Evolutionary conservation across 2,888 invertebrate species (phyloP).

Genomic region (Melikaiella ostensackeni): DNA sequence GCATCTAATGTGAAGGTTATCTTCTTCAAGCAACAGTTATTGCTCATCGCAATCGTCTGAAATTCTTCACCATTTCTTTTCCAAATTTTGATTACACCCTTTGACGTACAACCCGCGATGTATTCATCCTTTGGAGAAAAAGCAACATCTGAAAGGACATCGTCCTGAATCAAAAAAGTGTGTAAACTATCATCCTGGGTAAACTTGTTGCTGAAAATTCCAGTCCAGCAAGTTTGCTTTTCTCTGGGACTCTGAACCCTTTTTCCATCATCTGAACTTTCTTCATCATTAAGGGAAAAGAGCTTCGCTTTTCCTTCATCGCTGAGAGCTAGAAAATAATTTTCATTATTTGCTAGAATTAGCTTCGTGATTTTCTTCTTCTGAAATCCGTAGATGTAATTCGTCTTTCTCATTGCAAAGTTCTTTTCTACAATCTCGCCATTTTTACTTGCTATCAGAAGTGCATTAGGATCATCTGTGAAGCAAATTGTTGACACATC

Average conservation of each 20-base stretch:
- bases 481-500: conserved; percentile 82
- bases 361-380: conserved; percentile 71
- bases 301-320: conserved; percentile 80
- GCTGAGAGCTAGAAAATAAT: conserved; percentile 81
- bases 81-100: conserved; percentile 65
- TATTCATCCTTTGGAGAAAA: conserved; percentile 60
- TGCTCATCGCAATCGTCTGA: conserved; percentile 22
- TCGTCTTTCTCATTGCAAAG: conserved; percentile 79
- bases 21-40: conserved; percentile 42
- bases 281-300: conserved; percentile 69
- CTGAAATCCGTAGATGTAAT: conserved; percentile 65
- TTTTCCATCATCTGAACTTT: conserved; percentile 45
- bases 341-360: conserved; percentile 78
- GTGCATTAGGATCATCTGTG: conserved; percentile 75
- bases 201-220: conserved; percentile 57
- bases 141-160: conserved; percentile 66
- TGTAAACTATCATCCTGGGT: conserved; percentile 64
- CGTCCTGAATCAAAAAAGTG: conserved; percentile 58
- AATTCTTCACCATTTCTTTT: conserved; percentile 19
- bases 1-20: conserved; percentile 56
- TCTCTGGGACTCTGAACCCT: conserved; percentile 66
- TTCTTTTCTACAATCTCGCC: conserved; percentile 81
- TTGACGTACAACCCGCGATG: conserved; percentile 68
- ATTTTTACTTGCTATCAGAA: conserved; percentile 77
- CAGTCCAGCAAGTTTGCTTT: conserved; percentile 67